These are phyloP conservation scores for Flabesymbios commensalis DNA, from an alignment of 2,888 invertebrate species.

Conservation along the genomic window DNA sequence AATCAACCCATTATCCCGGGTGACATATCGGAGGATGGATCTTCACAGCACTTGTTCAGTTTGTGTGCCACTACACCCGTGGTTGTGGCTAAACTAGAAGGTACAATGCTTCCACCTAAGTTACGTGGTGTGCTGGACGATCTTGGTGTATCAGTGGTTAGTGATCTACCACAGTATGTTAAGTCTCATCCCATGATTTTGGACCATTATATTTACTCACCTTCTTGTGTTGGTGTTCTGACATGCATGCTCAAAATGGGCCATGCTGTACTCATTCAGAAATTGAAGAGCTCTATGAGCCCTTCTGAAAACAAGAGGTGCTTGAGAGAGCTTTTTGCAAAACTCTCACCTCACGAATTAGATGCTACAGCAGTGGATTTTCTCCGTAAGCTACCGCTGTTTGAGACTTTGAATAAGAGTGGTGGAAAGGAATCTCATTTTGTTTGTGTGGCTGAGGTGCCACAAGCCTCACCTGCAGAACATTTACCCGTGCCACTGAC, in stretches of 20 bases:
- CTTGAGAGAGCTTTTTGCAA: conserved; percentile 27
- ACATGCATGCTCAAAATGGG: conserved; percentile 14
- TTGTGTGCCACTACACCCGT: conserved; percentile 18
- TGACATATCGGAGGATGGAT: not conserved
- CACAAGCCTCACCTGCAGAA: conserved; percentile 27
- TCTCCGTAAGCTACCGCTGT: conserved; percentile 30
- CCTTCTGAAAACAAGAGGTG: conserved; percentile 19
- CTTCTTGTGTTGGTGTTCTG: conserved; percentile 32
- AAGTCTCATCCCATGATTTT: conserved; percentile 27
- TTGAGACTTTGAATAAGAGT: conserved; percentile 30
- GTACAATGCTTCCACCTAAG: conserved; percentile 14
- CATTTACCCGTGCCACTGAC: conserved; percentile 26
- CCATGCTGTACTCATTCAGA: not conserved
- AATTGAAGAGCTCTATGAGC: too few species aligned
- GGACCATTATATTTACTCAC: conserved; percentile 27
- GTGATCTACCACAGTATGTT: conserved; percentile 33
- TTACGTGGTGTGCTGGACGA: conserved; percentile 23
- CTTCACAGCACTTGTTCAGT: conserved; percentile 19
- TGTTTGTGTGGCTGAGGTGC: conserved; percentile 23
- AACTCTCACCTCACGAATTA: conserved; percentile 28
- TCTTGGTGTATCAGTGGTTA: conserved; percentile 30
- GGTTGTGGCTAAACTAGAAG: conserved; percentile 24
- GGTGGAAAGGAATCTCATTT: conserved; percentile 9
- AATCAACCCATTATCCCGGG: conserved; percentile 31
- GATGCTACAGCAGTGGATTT: conserved; percentile 13